These are phyloP conservation scores for Araneus ventricosus DNA, from an alignment of 1,140 invertebrate species.

Conservation along the genomic window DNA sequence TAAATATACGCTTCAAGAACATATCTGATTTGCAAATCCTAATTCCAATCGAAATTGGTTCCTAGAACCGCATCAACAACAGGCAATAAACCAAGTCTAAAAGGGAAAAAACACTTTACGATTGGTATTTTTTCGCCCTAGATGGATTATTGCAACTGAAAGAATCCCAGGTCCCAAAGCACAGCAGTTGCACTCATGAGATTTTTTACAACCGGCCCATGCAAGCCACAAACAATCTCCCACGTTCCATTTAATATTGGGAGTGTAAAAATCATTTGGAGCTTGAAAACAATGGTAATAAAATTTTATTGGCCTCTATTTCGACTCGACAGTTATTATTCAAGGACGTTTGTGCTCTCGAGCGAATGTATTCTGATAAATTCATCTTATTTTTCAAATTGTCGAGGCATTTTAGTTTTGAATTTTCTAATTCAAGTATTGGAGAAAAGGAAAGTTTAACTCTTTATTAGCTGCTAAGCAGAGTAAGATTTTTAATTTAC, in stretches of 20 bases:
- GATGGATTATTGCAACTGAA: neutral
- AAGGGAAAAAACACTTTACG: neutral
- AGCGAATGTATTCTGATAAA: neutral
- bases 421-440: too few species aligned
- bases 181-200: neutral
- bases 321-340: neutral
- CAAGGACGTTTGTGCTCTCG: neutral
- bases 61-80: neutral
- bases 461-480: too few species aligned
- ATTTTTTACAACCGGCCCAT: neutral
- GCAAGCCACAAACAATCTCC: neutral
- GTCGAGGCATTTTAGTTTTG: too few species aligned
- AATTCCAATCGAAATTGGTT: neutral
- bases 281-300: slow-evolving; percentile 34
- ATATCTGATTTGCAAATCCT: neutral
- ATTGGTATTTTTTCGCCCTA: neutral
- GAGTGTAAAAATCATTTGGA: neutral
- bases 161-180: neutral
- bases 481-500: too few species aligned
- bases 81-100: neutral
- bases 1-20: neutral
- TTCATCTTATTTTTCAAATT: neutral
- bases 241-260: neutral
- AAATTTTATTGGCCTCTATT: slow-evolving; percentile 6
- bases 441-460: too few species aligned